phyloP scores from a whole-genome alignment of 2,888 invertebrate species.

The Petrophora chlorosata region DNA sequence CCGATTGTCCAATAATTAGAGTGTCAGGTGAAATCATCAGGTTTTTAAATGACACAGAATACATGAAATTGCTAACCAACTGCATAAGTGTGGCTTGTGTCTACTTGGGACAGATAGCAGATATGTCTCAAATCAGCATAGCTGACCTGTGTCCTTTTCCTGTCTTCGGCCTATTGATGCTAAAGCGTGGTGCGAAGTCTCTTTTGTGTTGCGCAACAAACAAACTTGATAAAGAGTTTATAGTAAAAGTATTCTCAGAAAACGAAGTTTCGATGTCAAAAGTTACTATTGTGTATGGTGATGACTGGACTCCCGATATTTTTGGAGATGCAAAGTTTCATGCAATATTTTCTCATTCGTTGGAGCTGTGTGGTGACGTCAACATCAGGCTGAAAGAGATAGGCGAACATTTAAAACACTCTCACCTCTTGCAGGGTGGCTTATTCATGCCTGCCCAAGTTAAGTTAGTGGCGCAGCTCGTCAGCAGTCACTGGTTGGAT shows the following conservation, averaged over 20 bases:
- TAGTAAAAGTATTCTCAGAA: conserved; percentile 64
- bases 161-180: conserved; percentile 83
- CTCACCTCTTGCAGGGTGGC: conserved; percentile 69
- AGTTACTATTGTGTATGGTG: conserved; percentile 63
- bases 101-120: conserved; percentile 65
- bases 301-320: conserved; percentile 52
- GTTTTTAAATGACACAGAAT: conserved; percentile 76
- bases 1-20: conserved; percentile 47
- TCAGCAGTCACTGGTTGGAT: conserved; percentile 84
- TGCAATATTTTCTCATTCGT: conserved; percentile 79
- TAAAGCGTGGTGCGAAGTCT: conserved; percentile 74
- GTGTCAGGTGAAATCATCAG: conserved; percentile 62
- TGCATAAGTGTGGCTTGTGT: conserved; percentile 63
- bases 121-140: conserved; percentile 62
- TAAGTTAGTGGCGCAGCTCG: conserved; percentile 81
- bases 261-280: conserved; percentile 67
- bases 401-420: conserved; percentile 51
- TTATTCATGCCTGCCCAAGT: conserved; percentile 80
- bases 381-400: conserved; percentile 61
- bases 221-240: conserved; percentile 64
- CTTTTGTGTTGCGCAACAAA: conserved; percentile 73
- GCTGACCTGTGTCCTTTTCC: conserved; percentile 86
- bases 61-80: conserved; percentile 63
- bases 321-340: conserved; percentile 71
- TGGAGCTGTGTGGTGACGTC: conserved; percentile 84